Conservation (phyloP, 2,888 invertebrate species). For the Phyllotreta striolata region DNA sequence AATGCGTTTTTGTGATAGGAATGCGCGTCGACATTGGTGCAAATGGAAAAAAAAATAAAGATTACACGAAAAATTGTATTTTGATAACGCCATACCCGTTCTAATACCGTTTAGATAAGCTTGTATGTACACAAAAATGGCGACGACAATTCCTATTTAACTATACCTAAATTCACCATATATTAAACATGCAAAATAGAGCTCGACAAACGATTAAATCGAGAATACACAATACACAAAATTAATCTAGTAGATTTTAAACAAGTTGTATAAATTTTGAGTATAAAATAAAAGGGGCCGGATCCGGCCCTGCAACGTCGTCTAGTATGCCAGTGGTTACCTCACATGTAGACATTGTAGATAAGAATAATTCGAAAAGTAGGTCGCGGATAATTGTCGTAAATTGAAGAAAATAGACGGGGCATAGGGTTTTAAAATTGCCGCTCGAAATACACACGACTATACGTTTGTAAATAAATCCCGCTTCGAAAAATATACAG, state of each 20-base stretch:
- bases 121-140: slow-evolving; percentile 16
- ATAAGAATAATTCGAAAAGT: slow-evolving; percentile 17
- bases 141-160: neutral
- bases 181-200: no score
- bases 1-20: slow-evolving; percentile 19
- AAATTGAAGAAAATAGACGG: slow-evolving; percentile 10
- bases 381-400: slow-evolving; percentile 18
- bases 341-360: slow-evolving; percentile 17
- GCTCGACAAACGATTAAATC: no score
- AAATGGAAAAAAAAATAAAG: neutral
- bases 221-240: no score
- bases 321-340: slow-evolving; percentile 10
- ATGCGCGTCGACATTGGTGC: slow-evolving; percentile 12
- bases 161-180: no score
- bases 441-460: neutral
- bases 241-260: no score
- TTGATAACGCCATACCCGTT: slow-evolving; percentile 14
- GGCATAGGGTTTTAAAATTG: slow-evolving; percentile 7
- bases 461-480: neutral
- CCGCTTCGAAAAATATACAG: no score
- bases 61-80: slow-evolving; percentile 1
- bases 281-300: neutral
- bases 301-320: neutral
- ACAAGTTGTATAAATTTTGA: no score
- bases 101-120: slow-evolving; percentile 13